Evolutionary conservation across 2,113 vertebrate genomes (phyloP).

Genomic region (Apistogramma diplotaenia): DNA sequence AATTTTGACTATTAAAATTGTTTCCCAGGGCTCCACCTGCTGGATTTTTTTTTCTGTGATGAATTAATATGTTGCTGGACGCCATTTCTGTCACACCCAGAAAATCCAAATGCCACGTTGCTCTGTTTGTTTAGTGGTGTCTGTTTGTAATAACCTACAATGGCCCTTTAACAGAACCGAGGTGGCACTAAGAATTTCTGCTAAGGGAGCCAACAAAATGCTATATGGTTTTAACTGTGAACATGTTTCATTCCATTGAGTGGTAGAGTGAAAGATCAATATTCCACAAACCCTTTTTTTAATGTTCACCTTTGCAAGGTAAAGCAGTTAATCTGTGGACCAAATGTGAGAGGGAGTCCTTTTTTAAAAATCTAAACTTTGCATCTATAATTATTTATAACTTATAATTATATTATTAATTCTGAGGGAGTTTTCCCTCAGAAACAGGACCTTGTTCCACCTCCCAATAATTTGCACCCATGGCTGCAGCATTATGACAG

Average conservation of each 20-base stretch:
- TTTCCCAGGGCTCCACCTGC: slow-evolving; percentile 54
- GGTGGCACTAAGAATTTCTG: no score
- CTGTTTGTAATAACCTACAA: background rate
- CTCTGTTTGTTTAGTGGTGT: background rate
- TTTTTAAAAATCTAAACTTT: background rate
- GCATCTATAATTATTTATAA: background rate
- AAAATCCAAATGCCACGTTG: background rate
- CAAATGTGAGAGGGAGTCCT: background rate
- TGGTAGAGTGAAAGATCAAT: background rate
- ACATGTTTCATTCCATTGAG: background rate
- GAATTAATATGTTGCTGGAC: background rate
- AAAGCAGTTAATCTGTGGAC: background rate
- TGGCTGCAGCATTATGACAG: background rate
- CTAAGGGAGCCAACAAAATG: background rate
- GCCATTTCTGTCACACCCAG: background rate
- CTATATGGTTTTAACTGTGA: background rate
- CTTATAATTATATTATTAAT: no score
- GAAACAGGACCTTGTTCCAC: background rate
- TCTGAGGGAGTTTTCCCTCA: background rate
- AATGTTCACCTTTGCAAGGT: background rate
- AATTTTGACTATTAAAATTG: background rate
- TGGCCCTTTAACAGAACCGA: background rate
- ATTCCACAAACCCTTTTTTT: background rate
- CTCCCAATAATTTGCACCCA: no score
- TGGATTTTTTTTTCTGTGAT: slow-evolving; percentile 20